phyloP scores from a whole-genome alignment of 1,140 invertebrate genomes.

The Bathynomus jamesi region DNA sequence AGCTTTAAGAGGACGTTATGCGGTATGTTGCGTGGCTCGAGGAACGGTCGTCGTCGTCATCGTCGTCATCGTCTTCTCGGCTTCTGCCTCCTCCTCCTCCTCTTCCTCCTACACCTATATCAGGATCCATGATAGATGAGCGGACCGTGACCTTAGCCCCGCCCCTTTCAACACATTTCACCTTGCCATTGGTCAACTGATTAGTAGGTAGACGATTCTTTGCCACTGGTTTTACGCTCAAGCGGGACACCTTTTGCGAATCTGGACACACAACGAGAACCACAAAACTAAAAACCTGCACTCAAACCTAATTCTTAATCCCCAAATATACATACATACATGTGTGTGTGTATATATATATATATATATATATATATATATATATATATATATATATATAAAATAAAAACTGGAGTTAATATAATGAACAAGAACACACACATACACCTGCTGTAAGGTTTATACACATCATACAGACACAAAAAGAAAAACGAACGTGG shows the following conservation, averaged over 20 bases:
- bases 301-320: background rate
- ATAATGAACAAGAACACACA: no score
- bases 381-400: background rate
- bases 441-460: no score
- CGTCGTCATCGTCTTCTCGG: no score
- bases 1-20: no score
- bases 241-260: no score
- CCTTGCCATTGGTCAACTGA: background rate
- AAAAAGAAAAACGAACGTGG: background rate
- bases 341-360: background rate
- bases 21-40: no score
- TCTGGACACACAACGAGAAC: background rate
- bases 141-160: background rate
- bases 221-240: background rate
- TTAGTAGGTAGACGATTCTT: background rate
- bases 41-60: no score
- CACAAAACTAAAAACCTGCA: no score
- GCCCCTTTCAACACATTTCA: slow-evolving; percentile 1
- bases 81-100: background rate
- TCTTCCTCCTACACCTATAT: background rate
- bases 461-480: no score
- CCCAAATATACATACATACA: background rate
- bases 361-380: slow-evolving; percentile 3
- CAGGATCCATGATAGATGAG: background rate
- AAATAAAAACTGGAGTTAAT: no score